Base-by-base conservation (phyloP, 2,888 invertebrate genomes). In the Steromphala cineraria region DNA sequence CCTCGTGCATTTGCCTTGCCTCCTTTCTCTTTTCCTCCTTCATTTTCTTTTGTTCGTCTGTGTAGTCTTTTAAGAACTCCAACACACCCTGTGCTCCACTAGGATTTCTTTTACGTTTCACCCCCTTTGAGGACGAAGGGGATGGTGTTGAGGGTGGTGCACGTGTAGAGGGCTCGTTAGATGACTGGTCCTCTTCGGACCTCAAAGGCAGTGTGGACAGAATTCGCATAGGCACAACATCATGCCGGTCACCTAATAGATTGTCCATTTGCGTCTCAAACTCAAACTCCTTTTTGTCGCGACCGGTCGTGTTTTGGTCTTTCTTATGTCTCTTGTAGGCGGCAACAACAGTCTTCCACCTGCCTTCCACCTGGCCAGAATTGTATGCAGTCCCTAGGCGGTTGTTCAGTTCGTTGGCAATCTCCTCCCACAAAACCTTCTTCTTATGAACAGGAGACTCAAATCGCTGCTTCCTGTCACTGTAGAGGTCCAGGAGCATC, bases 81-180 rank as follows among this genome's bases (percentile, higher is more conserved):
- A 71, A 17, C 36, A 71, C 31, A 0, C 15, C 13, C 15, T 31
- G 10, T 15, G 28, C 7, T 8, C 71, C 71, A 71, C 28, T 31
- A 31, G 71, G 15, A 17, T 13, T 31, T 36, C 71, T 21, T 36
- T 71, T 71, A 15, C 36, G 28, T 36, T 19, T 52, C n/a, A 1
- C 19, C 13, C 46, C 53, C 17, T 21, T 75, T 75, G 75, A 52
- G 7, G 75, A 75, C 10, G 75, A 52, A 52, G 75, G 28, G n/a
- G 75, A n/a, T 75, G 75, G 28, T 53, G 75, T 52, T 75, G 75
- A 75, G 8, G 75, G 52, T 75, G 75, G 24, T 31, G 52, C 24
- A 36, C 53, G 7, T 17, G 17, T 1, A 17, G 7, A 8, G 19
- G 5, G 8, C 15, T 21, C 17, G 0, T 52, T 21, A n/a, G 53